These are phyloP conservation scores for Brevimyrus niger DNA, from an alignment of 2,113 vertebrate species.

Conservation along the genomic window DNA sequence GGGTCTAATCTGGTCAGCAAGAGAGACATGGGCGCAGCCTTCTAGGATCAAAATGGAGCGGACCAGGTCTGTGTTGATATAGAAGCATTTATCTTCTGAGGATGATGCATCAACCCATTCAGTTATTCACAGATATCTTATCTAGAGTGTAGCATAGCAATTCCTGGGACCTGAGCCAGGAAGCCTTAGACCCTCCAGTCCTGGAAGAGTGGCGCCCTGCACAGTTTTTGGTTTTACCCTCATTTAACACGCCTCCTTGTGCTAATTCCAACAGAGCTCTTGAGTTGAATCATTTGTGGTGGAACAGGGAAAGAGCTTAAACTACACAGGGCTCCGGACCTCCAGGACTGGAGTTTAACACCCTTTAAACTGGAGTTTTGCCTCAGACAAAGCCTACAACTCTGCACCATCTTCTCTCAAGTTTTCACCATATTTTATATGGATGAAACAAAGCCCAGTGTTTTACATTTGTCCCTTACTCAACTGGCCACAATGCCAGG, in stretches of 20 bases:
- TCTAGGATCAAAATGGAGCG: neutral
- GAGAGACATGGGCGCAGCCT: neutral
- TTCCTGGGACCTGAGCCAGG: neutral
- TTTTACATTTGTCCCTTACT: neutral
- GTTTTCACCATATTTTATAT: neutral
- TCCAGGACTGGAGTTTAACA: no score
- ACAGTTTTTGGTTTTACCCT: no score
- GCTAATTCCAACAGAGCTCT: no score
- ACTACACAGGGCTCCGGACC: no score
- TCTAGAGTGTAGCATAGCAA: neutral
- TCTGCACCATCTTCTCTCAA: neutral
- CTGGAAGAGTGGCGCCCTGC: no score
- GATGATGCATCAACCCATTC: neutral
- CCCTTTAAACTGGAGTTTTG: no score
- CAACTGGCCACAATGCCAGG: neutral
- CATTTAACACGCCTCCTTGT: no score
- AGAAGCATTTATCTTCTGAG: neutral
- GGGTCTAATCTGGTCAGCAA: neutral
- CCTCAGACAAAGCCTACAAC: neutral
- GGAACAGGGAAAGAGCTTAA: no score
- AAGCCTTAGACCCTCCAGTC: neutral
- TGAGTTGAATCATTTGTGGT: no score
- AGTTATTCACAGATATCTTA: neutral
- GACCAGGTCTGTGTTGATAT: neutral
- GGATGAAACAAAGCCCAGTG: neutral